Percentiles rank a stretch among this genome's conserved stretches.
These are phyloP conservation scores for Pocillopora meandrina DNA, from an alignment of 92 coral and sea anemone genomes.

Conservation along the genomic window DNA sequence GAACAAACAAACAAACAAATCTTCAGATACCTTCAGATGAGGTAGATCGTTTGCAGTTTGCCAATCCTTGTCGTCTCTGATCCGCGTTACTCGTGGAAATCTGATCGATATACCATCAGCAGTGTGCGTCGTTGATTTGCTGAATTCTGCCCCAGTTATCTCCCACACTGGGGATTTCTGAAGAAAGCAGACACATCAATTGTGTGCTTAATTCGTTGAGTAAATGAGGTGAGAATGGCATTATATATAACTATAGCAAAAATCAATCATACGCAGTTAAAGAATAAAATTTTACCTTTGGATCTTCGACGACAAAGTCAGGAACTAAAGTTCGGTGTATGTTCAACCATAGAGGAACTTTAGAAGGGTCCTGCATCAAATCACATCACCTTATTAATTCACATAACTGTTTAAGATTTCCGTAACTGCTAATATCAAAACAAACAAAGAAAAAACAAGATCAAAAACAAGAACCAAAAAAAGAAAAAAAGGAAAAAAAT, in stretches of 20 bases:
- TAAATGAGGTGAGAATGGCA: too few species aligned
- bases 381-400: neutral
- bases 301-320: conserved; percentile 89
- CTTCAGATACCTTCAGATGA: conserved; percentile 68
- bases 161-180: conserved; percentile 99
- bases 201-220: neutral
- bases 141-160: conserved; percentile 98
- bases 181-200: neutral
- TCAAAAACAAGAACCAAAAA: neutral
- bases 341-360: conserved; percentile 87
- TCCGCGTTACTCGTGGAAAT: conserved; percentile 92
- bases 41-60: conserved; percentile 88
- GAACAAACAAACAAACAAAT: neutral
- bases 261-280: neutral
- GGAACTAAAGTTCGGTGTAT: conserved; percentile 89
- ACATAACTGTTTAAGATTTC: neutral
- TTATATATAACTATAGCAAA: too few species aligned
- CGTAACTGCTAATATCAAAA: neutral
- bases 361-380: conserved; percentile 68
- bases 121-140: conserved; percentile 89
- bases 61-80: conserved; percentile 97
- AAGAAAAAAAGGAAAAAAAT: neutral
- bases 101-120: conserved; percentile 95
- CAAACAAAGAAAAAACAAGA: too few species aligned
- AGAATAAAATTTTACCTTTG: conserved; percentile 63